Evolutionary conservation across 1,140 invertebrate species (phyloP).

Genomic region (Helicoverpa armigera): DNA sequence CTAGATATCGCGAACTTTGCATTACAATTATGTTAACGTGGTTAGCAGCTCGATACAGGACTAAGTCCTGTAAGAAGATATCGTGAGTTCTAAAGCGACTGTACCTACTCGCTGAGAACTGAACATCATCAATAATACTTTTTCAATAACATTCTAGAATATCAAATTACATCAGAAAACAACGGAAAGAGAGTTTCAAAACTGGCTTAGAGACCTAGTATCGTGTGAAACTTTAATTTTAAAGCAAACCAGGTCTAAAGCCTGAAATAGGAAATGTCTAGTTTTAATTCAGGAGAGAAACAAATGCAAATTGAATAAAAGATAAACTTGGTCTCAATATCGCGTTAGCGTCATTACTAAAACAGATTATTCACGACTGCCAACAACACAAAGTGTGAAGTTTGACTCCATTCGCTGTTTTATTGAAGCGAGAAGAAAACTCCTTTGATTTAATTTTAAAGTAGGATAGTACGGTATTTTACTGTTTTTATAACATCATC

Average conservation of each 20-base stretch:
- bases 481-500: too few species aligned
- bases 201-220: background rate
- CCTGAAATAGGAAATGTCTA: background rate
- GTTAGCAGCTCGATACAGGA: background rate
- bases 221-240: background rate
- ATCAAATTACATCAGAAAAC: background rate
- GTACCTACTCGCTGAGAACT: too few species aligned
- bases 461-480: too few species aligned
- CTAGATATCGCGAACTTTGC: conserved; percentile 6
- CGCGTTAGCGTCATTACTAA: background rate
- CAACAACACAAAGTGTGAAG: background rate
- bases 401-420: background rate
- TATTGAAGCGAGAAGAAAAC: background rate
- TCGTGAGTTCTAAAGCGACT: background rate
- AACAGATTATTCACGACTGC: background rate
- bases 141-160: too few species aligned
- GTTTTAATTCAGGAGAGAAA: background rate
- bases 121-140: background rate
- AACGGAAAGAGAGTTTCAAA: background rate
- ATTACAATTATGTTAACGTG: conserved; percentile 9
- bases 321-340: background rate
- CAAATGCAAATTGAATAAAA: background rate
- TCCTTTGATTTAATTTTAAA: too few species aligned
- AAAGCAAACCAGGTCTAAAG: background rate
- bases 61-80: background rate